phyloP scores from a whole-genome alignment of 2,113 vertebrate genomes.

The Chrysemys picta region DNA sequence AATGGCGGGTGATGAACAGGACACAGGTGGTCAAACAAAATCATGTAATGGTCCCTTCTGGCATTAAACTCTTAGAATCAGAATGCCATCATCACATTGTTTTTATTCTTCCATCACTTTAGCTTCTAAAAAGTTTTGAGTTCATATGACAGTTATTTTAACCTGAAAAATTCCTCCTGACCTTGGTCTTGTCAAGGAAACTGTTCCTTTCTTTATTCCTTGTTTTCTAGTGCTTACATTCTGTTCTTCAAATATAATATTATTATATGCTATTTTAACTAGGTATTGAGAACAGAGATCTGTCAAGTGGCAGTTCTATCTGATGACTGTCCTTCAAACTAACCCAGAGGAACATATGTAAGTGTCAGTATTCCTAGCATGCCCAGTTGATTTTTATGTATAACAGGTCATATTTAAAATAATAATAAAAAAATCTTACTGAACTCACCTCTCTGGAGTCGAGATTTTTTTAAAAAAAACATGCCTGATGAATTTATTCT shows the following conservation, averaged over 20 bases:
- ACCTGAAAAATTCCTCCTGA: neutral
- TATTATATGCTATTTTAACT: neutral
- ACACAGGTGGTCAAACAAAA: neutral
- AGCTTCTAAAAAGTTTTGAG: neutral
- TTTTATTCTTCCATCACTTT: neutral
- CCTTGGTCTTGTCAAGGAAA: neutral
- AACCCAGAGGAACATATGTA: neutral
- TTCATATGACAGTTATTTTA: neutral
- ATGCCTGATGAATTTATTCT: neutral
- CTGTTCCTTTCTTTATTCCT: neutral
- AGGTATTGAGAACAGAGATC: neutral
- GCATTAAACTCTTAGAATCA: neutral
- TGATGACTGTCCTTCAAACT: neutral
- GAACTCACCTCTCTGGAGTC: neutral
- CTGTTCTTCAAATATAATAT: neutral
- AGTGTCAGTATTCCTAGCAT: neutral
- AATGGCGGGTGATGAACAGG: accelerated
- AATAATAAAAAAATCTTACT: neutral
- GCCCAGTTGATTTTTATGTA: neutral
- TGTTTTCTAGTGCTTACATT: neutral
- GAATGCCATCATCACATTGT: neutral
- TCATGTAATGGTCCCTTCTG: neutral
- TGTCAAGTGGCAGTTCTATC: neutral
- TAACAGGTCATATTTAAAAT: neutral
- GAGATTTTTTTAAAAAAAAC: neutral